A percentile compares a stretch with the other conserved stretches of the same genome.
Conservation (phyloP, 2,888 invertebrate genomes). For the Silvanus unidentatus region DNA sequence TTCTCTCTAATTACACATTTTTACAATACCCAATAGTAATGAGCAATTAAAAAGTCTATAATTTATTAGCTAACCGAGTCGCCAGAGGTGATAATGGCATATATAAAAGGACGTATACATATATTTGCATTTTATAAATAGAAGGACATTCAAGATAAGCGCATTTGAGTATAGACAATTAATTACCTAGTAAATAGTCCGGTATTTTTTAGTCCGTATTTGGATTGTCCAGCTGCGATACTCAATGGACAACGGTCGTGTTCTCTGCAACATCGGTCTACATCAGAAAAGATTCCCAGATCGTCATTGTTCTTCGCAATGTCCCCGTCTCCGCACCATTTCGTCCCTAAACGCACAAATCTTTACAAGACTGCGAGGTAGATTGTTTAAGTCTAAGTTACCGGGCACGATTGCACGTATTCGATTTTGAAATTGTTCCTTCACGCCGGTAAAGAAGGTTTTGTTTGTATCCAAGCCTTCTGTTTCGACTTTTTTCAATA, state of each 20-base stretch:
- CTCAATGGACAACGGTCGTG: constrained; percentile 64
- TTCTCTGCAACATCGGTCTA: constrained; percentile 63
- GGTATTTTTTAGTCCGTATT: constrained; percentile 58
- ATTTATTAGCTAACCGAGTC: too few species aligned
- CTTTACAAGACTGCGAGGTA: not conserved
- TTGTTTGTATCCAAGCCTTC: constrained; percentile 60
- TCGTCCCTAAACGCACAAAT: constrained; percentile 52
- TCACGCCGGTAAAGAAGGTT: constrained; percentile 49
- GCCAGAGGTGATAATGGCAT: too few species aligned
- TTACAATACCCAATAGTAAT: too few species aligned
- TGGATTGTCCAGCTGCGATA: constrained; percentile 52
- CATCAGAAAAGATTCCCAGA: constrained; percentile 58
- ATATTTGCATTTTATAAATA: too few species aligned
- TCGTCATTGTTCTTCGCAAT: constrained; percentile 53
- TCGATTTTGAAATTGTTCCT: constrained; percentile 50
- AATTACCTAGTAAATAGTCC: constrained; percentile 60
- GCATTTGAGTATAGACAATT: not conserved
- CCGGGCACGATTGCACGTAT: constrained; percentile 43
- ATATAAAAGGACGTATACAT: too few species aligned
- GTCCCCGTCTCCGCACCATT: constrained; percentile 70
- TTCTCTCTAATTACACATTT: too few species aligned
- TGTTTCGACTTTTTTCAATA: constrained; percentile 27
- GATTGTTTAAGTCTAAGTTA: not conserved
- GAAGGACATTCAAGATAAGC: not conserved
- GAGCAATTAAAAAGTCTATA: too few species aligned